These are phyloP conservation scores for Hemibagrus wyckioides DNA, from an alignment of 2,113 vertebrate genomes.

Conservation along the genomic window DNA sequence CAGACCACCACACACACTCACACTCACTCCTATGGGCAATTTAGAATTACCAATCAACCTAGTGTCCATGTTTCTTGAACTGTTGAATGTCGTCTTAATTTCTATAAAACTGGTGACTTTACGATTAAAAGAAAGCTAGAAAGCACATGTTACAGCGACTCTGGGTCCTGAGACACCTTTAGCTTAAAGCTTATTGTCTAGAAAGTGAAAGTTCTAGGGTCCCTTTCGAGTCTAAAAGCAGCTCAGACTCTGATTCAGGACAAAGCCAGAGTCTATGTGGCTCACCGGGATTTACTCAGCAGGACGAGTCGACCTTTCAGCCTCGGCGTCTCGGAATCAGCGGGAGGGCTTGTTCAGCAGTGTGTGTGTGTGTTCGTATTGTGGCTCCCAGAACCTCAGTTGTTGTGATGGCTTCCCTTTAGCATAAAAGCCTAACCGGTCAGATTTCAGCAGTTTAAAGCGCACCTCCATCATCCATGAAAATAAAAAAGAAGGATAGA, in stretches of 20 bases:
- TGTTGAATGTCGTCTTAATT: neutral
- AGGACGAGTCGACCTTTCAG: conserved; percentile 17
- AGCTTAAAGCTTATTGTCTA: neutral
- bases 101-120: neutral
- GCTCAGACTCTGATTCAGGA: neutral
- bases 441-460: neutral
- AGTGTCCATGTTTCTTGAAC: too few relatives aligned
- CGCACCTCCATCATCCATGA: neutral
- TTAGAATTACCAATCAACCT: too few relatives aligned
- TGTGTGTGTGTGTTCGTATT: conserved; percentile 1
- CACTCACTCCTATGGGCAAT: too few relatives aligned
- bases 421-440: neutral
- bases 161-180: neutral
- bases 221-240: neutral
- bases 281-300: conserved; percentile 7
- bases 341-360: neutral
- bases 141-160: neutral
- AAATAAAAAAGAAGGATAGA: neutral
- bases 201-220: neutral
- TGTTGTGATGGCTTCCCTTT: neutral
- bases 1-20: too few relatives aligned
- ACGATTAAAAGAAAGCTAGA: neutral
- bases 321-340: neutral
- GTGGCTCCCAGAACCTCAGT: neutral
- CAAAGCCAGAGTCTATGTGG: neutral